Conservation (phyloP, 2,113 vertebrate genomes). For the Etheostoma spectabile region DNA sequence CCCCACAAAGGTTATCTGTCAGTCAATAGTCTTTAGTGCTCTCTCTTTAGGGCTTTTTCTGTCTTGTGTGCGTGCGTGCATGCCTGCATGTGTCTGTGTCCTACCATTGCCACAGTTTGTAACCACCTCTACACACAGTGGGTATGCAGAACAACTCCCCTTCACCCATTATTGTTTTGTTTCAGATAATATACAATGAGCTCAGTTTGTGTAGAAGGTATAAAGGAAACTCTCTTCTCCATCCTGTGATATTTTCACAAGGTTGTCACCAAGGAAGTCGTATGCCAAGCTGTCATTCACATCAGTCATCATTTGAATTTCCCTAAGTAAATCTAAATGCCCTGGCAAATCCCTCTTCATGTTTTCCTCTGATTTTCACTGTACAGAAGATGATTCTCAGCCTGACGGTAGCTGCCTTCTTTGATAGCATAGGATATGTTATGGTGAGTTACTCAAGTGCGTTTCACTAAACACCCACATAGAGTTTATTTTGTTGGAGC, state of each 20-base stretch:
- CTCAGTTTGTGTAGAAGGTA: conserved; percentile 18
- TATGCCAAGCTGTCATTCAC: conserved; percentile 49
- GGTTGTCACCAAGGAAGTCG: conserved; percentile 36
- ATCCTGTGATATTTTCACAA: conserved; percentile 33
- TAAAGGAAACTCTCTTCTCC: conserved; percentile 7
- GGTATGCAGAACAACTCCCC: not conserved
- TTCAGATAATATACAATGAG: conserved; percentile 27
- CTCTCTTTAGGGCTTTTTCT: conserved; percentile 51
- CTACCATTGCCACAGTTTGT: conserved; percentile 4
- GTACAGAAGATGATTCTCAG: conserved; percentile 87
- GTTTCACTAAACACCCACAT: conserved; percentile 30
- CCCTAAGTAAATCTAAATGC: conserved; percentile 47
- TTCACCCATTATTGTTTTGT: conserved; percentile 50
- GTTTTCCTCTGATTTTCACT: conserved; percentile 34
- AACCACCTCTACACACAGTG: conserved; percentile 3
- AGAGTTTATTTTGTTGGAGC: not conserved
- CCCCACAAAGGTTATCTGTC: conserved; percentile 76
- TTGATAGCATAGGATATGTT: conserved; percentile 87
- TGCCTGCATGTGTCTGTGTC: not conserved
- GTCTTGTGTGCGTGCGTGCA: conserved; percentile 2
- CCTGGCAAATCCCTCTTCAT: conserved; percentile 23
- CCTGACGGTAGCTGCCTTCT: conserved; percentile 86
- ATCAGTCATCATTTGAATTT: conserved; percentile 62
- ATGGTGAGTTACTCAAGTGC: conserved; percentile 83
- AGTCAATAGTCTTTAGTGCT: conserved; percentile 78